These are phyloP conservation scores for Ardeotis arabs DNA, from an alignment of 2,113 vertebrate species.

Conservation along the genomic window DNA sequence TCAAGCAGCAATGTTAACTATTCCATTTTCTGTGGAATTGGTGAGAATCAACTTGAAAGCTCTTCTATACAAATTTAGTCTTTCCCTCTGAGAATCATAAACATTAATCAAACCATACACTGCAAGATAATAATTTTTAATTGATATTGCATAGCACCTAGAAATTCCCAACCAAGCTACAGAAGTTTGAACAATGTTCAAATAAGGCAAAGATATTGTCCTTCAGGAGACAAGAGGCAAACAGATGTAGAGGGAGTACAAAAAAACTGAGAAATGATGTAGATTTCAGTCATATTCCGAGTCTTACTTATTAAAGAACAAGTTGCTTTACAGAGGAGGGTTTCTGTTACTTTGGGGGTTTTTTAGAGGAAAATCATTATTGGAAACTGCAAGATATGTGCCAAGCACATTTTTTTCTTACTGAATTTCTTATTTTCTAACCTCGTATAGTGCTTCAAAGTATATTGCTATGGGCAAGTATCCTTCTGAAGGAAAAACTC, in stretches of 20 bases:
- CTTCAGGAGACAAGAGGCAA: background rate
- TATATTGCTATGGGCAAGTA: background rate
- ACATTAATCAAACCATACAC: background rate
- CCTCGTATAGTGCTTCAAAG: background rate
- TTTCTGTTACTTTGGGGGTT: background rate
- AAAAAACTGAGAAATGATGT: background rate
- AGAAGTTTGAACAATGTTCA: background rate
- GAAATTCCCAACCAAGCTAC: background rate
- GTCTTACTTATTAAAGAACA: background rate
- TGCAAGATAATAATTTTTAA: slow-evolving; percentile 15
- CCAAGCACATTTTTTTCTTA: background rate
- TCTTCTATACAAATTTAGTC: background rate
- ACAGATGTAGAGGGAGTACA: background rate
- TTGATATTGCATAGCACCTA: background rate
- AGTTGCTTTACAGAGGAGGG: background rate
- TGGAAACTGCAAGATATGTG: background rate
- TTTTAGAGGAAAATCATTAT: background rate
- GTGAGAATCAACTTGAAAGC: background rate
- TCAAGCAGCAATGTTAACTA: background rate
- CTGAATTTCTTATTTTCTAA: background rate
- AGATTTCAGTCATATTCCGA: background rate
- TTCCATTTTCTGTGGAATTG: slow-evolving; percentile 15
- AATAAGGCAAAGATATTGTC: background rate
- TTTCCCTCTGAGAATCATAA: background rate
- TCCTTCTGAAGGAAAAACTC: background rate